Evolutionary conservation across 1,140 invertebrate species (phyloP).

Genomic region (Tyrophagus putrescentiae): DNA sequence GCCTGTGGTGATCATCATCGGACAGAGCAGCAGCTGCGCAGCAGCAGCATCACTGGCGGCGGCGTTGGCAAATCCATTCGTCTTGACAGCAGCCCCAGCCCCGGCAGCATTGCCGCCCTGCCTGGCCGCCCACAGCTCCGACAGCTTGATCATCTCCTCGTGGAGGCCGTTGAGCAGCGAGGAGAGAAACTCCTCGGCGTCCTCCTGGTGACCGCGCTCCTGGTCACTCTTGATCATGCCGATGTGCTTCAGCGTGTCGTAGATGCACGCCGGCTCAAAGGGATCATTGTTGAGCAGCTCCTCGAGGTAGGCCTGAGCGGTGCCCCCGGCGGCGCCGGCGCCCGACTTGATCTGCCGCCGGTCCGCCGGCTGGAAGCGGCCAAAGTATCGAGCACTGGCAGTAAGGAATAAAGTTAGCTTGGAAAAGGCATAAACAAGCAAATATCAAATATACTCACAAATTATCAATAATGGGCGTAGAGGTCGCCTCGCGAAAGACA

Average conservation of each 20-base stretch:
- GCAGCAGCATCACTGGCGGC: slow-evolving; percentile 30
- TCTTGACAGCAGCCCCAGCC: no score
- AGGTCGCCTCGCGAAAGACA: slow-evolving; percentile 40
- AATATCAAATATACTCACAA: slow-evolving; percentile 49
- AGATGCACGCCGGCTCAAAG: slow-evolving; percentile 66
- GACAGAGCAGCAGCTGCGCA: slow-evolving; percentile 24
- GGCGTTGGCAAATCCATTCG: slow-evolving; percentile 40
- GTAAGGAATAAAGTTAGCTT: background rate
- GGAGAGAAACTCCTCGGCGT: slow-evolving; percentile 85
- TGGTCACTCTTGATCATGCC: slow-evolving; percentile 47
- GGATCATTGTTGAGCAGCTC: slow-evolving; percentile 41
- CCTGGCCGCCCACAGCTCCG: slow-evolving; percentile 18
- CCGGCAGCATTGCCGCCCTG: slow-evolving; percentile 1
- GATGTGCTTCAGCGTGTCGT: slow-evolving; percentile 47
- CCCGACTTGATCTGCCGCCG: slow-evolving; percentile 16
- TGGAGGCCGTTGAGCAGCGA: slow-evolving; percentile 81
- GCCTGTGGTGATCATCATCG: no score
- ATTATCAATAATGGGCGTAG: slow-evolving; percentile 74
- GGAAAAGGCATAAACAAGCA: background rate
- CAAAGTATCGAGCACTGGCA: slow-evolving; percentile 21
- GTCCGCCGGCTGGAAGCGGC: slow-evolving; percentile 17
- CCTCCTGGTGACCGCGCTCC: slow-evolving; percentile 63
- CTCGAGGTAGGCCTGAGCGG: slow-evolving; percentile 12
- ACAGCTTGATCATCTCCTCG: slow-evolving; percentile 78
- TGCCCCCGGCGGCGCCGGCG: background rate